Base-by-base conservation (phyloP, 1,140 invertebrate species). In the Caenorhabditis latens region DNA sequence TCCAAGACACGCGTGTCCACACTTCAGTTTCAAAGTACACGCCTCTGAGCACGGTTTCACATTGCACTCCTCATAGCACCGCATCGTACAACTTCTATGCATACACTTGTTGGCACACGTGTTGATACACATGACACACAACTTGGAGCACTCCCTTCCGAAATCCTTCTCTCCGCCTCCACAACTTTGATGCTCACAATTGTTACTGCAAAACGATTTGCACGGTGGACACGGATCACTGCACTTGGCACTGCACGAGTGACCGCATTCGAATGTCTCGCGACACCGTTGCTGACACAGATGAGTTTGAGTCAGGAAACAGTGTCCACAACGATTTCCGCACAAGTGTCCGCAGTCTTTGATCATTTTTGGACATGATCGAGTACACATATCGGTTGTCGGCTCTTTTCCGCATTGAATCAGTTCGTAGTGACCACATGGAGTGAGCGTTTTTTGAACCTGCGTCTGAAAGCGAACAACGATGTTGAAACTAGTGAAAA, bases 231-330 rank as follows among this genome's bases (percentile, higher is more conserved):
- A 91, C 7, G 57, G 43, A 16, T 88, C 82, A 19, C 61, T 57
- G 71, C 90, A 91, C 13, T 84, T 46, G 21, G 50, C 57, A 8
- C 46, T 75, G 75, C 90, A 91, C 32, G 42, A 14, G 84, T 91
- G 90, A 0, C 90, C 89, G 87, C 90, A 91, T 9, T 83, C 48
- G 4, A 88, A 82, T 7, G 67, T 63, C 42, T 87, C 87, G 42
- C 50, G 50, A 79, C 90, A 91, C 6, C 6, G 9, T 32, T 89
- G 42, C 6, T 79, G 61, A 83, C 90, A 88, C 14, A 32, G 5
- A 24, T 83, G 83, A 9, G 13, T 84, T 50, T 65, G 11, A 6
- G 46, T 32, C 42, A 11, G 7, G 55, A 43, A 65, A 43, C 87
- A 89, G 2, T 86, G 65, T 19, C 89, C 87, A 61, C 90, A 90